Percentiles rank a stretch among this genome's conserved stretches.
These are phyloP conservation scores for Neodiprion fabricii DNA, from an alignment of 1,140 invertebrate genomes.

Conservation along the genomic window DNA sequence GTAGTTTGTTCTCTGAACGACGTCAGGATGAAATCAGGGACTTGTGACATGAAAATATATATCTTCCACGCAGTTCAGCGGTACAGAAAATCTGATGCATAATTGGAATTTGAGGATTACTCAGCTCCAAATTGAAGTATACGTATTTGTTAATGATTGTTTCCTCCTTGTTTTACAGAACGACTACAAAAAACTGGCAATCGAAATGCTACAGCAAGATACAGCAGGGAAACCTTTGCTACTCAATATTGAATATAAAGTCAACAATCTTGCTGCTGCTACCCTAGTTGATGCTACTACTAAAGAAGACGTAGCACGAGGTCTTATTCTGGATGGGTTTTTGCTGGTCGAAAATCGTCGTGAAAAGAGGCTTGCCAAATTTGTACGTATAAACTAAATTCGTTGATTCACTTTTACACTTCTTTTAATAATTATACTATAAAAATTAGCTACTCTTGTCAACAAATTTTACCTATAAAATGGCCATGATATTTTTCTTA, in stretches of 20 bases:
- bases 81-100: no score
- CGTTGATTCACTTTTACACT: neutral
- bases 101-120: neutral
- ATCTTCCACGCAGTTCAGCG: no score
- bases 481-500: no score
- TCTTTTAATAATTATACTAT: neutral
- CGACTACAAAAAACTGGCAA: constrained; percentile 79
- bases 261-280: constrained; percentile 69
- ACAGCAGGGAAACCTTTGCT: constrained; percentile 72
- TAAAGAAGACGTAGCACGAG: constrained; percentile 84
- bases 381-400: constrained; percentile 63
- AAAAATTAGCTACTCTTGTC: neutral
- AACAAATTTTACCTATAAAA: no score
- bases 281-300: constrained; percentile 75
- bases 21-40: neutral
- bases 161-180: constrained; percentile 57
- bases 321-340: constrained; percentile 85
- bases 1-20: constrained; percentile 37
- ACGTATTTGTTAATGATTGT: constrained; percentile 16
- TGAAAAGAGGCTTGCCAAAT: constrained; percentile 80
- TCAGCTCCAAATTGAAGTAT: neutral
- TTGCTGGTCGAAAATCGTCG: constrained; percentile 81
- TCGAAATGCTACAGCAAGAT: constrained; percentile 74
- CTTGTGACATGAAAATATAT: constrained; percentile 9
- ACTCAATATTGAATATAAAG: constrained; percentile 76